phyloP scores from a whole-genome alignment of 2,113 vertebrate species.

The Aix galericulata region DNA sequence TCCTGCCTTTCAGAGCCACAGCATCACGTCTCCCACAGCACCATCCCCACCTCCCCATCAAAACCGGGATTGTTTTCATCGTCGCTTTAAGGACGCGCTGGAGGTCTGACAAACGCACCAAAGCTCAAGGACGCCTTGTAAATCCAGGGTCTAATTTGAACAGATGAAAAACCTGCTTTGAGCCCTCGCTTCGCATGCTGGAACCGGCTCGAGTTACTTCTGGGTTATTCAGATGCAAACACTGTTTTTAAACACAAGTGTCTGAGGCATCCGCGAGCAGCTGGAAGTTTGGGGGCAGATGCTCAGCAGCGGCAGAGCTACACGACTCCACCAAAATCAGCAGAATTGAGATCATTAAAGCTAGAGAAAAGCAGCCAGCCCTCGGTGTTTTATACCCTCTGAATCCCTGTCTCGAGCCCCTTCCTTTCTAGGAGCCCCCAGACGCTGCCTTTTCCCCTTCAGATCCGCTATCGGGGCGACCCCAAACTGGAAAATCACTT shows the following conservation, averaged over 20 bases:
- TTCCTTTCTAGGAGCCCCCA: not conserved
- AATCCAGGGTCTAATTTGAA: not conserved
- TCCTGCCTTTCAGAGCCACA: not conserved
- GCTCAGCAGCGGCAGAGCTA: not conserved
- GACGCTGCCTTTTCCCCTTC: not conserved
- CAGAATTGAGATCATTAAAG: constrained; percentile 34
- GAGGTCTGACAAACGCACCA: not conserved
- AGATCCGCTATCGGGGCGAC: not conserved
- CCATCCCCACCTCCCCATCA: not conserved
- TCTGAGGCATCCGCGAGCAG: constrained; percentile 50
- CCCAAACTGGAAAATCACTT: not conserved
- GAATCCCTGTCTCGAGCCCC: not conserved
- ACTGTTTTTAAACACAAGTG: not conserved
- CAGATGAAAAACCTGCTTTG: not conserved
- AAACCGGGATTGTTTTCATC: not conserved
- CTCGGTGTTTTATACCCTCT: not conserved
- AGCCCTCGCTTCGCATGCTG: not conserved
- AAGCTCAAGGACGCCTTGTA: constrained; percentile 10
- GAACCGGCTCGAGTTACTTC: not conserved
- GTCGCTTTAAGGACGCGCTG: not conserved
- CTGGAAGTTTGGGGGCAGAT: constrained; percentile 51
- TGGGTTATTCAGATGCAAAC: constrained; percentile 51
- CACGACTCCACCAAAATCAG: constrained; percentile 28
- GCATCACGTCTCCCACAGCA: not conserved
- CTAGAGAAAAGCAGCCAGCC: constrained; percentile 4